These are phyloP conservation scores for Scomber colias DNA, from an alignment of 2,113 vertebrate species.

Conservation along the genomic window DNA sequence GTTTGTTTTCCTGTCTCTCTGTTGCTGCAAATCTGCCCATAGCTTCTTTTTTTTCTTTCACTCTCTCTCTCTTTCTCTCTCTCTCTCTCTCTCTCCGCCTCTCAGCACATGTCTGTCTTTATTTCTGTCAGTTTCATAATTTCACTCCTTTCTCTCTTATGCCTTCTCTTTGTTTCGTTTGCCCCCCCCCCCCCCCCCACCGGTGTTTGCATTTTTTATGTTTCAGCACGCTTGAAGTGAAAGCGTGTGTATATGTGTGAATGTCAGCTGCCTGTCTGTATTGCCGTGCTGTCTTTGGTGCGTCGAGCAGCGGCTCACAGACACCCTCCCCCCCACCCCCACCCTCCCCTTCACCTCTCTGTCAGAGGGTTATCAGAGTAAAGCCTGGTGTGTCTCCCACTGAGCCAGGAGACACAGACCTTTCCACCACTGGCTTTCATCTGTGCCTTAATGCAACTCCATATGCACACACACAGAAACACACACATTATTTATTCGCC, in stretches of 20 bases:
- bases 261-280: conserved; percentile 25
- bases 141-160: background rate
- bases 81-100: conserved; percentile 14
- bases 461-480: conserved; percentile 4
- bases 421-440: conserved; percentile 58
- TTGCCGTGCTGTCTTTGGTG: conserved; percentile 13
- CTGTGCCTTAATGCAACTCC: conserved; percentile 40
- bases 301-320: conserved; percentile 45
- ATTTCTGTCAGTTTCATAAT: conserved; percentile 37
- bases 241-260: conserved; percentile 1
- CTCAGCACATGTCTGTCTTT: conserved; percentile 23
- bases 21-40: conserved; percentile 18
- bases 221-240: conserved; percentile 15
- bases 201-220: conserved; percentile 3
- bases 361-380: conserved; percentile 61
- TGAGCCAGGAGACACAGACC: conserved; percentile 50
- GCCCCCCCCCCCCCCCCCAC: no score
- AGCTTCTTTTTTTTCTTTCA: background rate
- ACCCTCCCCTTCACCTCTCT: conserved; percentile 30
- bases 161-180: background rate
- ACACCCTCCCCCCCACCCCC: background rate
- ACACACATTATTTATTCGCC: conserved; percentile 20
- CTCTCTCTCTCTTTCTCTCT: background rate
- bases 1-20: conserved; percentile 32
- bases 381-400: conserved; percentile 66